Conservation (phyloP, 2,797 vertebrate species). For the Poliocrania exsul region DNA sequence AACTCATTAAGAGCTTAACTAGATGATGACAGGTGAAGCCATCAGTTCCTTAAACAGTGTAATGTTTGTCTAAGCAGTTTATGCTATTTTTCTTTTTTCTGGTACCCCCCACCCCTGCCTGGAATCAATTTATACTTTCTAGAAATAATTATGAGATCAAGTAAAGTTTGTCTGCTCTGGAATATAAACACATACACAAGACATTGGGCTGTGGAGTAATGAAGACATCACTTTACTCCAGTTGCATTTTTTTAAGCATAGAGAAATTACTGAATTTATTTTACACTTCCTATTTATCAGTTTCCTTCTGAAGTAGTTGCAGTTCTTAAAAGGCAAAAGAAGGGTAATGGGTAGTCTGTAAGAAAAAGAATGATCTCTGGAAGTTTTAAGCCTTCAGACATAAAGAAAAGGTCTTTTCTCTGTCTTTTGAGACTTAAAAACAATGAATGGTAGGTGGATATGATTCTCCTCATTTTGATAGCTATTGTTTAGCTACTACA, state of each 20-base stretch:
- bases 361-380: conserved; percentile 34
- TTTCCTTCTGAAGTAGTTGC: conserved; percentile 43
- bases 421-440: conserved; percentile 55
- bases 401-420: conserved; percentile 61
- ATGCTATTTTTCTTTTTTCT: conserved; percentile 61
- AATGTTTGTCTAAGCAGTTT: conserved; percentile 78
- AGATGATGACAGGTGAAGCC: conserved; percentile 89
- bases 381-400: conserved; percentile 64
- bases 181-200: conserved; percentile 18
- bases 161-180: conserved; percentile 47
- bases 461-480: conserved; percentile 48
- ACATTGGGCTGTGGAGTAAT: conserved; percentile 39
- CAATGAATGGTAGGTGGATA: conserved; percentile 42
- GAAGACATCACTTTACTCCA: conserved; percentile 55
- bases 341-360: neutral
- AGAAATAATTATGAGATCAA: conserved; percentile 50
- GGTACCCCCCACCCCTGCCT: no score
- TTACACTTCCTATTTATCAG: neutral
- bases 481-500: conserved; percentile 66
- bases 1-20: conserved; percentile 95
- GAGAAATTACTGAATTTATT: conserved; percentile 44
- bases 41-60: conserved; percentile 78
- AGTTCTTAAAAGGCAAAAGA: conserved; percentile 25
- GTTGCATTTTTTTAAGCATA: conserved; percentile 17
- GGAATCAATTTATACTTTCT: conserved; percentile 67